Conservation (phyloP, 2,888 invertebrate genomes). For the Trissonchulus sp. region DNA sequence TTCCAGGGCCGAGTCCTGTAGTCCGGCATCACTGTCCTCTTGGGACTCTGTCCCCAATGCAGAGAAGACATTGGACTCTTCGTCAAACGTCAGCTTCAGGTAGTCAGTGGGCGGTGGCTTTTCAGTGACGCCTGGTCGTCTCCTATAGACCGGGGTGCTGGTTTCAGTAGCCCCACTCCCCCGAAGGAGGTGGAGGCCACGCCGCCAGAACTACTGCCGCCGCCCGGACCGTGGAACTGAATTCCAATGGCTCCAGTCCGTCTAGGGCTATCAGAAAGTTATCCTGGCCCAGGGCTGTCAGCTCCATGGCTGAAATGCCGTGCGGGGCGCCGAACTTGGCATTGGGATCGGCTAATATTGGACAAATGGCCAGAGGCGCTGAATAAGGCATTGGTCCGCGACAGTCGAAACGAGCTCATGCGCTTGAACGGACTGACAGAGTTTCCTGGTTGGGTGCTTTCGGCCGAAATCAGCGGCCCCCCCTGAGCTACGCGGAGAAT, state of each 20-base stretch:
- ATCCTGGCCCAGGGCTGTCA: not conserved
- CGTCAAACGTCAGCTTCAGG: slow-evolving; percentile 31
- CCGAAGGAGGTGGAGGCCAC: not conserved
- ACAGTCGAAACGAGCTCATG: slow-evolving; percentile 20
- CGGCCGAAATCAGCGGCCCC: no score
- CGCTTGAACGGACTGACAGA: no score
- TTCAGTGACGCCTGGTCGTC: not conserved
- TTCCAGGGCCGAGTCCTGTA: no score
- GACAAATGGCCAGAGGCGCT: not conserved
- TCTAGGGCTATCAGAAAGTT: slow-evolving; percentile 1
- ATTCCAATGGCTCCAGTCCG: not conserved
- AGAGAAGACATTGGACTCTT: slow-evolving; percentile 18
- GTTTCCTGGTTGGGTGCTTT: no score
- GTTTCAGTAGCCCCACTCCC: not conserved
- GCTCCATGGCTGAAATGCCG: slow-evolving; percentile 14
- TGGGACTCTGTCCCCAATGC: not conserved
- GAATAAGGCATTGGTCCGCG: slow-evolving; percentile 24
- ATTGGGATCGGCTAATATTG: not conserved
- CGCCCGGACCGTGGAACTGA: not conserved
- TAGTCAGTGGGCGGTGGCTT: slow-evolving; percentile 29
- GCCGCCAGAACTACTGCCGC: not conserved
- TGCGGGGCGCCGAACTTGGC: slow-evolving; percentile 1
- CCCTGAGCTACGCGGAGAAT: no score
- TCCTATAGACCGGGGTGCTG: not conserved
- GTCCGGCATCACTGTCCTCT: slow-evolving; percentile 12